Evolutionary conservation across 2,113 vertebrate species (phyloP).

Genomic region (Malaclemys terrapin): DNA sequence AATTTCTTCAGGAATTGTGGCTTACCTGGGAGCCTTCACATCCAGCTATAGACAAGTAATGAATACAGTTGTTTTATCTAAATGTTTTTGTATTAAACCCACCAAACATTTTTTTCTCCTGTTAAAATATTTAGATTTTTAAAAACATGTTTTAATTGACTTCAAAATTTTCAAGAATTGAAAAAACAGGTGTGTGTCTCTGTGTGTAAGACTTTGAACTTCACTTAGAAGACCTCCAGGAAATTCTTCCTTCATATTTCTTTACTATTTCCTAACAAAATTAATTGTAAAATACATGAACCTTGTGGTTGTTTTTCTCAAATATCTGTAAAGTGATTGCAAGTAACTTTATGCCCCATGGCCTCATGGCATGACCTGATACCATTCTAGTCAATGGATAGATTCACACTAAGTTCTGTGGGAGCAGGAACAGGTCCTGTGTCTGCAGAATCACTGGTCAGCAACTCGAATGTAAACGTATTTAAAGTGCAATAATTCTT

Average conservation of each 20-base stretch:
- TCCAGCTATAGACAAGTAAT: slow-evolving; percentile 89
- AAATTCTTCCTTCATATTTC: neutral
- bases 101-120: neutral
- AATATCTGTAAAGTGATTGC: neutral
- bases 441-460: neutral
- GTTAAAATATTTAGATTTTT: neutral
- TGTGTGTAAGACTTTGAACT: neutral
- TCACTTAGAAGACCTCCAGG: neutral
- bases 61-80: neutral
- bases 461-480: neutral
- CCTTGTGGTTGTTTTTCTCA: neutral
- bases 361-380: neutral
- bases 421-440: neutral
- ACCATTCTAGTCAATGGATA: neutral
- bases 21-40: slow-evolving; percentile 91
- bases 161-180: neutral
- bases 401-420: neutral
- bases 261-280: neutral
- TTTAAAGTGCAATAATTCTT: neutral
- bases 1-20: slow-evolving; percentile 87
- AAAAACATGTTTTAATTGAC: neutral
- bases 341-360: neutral
- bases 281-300: neutral
- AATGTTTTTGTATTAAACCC: neutral
- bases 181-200: neutral